Percentiles rank a stretch among this genome's conserved stretches.
phyloP scores from a whole-genome alignment of 2,888 invertebrate genomes.

The Eudasyphora cyanicolor region DNA sequence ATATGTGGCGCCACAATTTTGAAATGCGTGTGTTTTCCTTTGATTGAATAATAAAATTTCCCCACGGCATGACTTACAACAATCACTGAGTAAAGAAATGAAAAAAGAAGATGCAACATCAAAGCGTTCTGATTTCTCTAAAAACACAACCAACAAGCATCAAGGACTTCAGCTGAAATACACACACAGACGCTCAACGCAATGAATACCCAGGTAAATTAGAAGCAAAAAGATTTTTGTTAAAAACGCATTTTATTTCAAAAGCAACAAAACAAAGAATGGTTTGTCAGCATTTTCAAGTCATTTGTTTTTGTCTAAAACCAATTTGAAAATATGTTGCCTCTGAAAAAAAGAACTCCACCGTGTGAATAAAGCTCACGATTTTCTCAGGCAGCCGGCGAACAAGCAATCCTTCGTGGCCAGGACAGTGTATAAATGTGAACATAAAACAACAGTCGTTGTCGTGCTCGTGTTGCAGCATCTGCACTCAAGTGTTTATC shows the following conservation, averaged over 20 bases:
- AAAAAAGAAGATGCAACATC: conserved; percentile 12
- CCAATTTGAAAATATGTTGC: conserved; percentile 20
- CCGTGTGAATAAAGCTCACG: not conserved
- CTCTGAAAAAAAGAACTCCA: not conserved
- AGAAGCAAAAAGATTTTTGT: not conserved
- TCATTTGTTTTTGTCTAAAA: conserved; percentile 23
- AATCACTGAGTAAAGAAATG: not conserved
- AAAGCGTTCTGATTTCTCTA: conserved; percentile 10
- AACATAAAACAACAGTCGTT: not conserved
- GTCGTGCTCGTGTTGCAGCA: conserved; percentile 54
- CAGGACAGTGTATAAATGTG: not conserved
- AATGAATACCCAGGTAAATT: not conserved
- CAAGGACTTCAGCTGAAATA: not conserved
- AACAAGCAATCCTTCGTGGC: not conserved
- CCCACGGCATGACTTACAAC: not conserved
- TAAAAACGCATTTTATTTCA: conserved; percentile 18
- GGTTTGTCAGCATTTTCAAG: conserved; percentile 26
- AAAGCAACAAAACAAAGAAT: not conserved
- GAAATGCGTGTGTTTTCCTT: conserved; percentile 26
- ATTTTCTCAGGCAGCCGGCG: not conserved
- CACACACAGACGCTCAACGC: not conserved
- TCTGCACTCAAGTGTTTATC: conserved; percentile 62
- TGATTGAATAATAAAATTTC: conserved; percentile 23
- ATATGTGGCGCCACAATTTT: conserved; percentile 33
- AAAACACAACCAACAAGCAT: not conserved